A percentile compares a stretch with the other conserved stretches of the same genome.
These are phyloP conservation scores for Ginglymostoma cirratum DNA, from an alignment of 2,113 vertebrate genomes.

Conservation along the genomic window DNA sequence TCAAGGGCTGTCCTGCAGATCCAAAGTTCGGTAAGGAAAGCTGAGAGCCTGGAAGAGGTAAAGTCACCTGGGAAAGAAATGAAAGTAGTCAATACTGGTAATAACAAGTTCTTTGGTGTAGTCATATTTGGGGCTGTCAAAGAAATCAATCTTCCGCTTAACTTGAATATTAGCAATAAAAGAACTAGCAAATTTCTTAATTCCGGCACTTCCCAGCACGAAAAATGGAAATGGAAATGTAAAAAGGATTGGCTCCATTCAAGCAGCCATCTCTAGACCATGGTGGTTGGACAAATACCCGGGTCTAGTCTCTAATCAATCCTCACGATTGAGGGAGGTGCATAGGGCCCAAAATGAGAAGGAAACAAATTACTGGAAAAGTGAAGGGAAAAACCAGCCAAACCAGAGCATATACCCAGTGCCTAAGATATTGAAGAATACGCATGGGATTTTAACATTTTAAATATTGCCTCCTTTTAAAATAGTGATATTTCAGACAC, in stretches of 20 bases:
- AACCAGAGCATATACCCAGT: neutral
- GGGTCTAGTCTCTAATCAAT: neutral
- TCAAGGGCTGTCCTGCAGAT: constrained; percentile 84
- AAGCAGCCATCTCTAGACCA: too few species aligned
- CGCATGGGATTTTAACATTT: neutral
- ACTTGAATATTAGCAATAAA: neutral
- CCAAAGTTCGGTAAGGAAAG: constrained; percentile 86
- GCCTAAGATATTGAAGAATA: neutral
- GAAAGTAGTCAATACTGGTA: constrained; percentile 40
- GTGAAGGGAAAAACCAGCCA: neutral
- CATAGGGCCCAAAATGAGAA: neutral
- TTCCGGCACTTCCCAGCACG: neutral
- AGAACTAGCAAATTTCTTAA: neutral
- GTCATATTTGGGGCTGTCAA: too few species aligned
- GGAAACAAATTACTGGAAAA: neutral
- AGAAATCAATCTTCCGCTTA: neutral
- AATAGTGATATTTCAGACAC: neutral
- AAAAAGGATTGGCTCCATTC: neutral
- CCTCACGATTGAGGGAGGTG: too few species aligned
- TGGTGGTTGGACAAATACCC: neutral
- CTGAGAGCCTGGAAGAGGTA: constrained; percentile 84
- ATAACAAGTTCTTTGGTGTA: constrained; percentile 32
- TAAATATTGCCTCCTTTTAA: neutral
- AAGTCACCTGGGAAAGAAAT: constrained; percentile 62
- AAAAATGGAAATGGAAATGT: neutral